phyloP scores from a whole-genome alignment of 92 coral and sea anemone genomes.

The Heteractis magnifica region DNA sequence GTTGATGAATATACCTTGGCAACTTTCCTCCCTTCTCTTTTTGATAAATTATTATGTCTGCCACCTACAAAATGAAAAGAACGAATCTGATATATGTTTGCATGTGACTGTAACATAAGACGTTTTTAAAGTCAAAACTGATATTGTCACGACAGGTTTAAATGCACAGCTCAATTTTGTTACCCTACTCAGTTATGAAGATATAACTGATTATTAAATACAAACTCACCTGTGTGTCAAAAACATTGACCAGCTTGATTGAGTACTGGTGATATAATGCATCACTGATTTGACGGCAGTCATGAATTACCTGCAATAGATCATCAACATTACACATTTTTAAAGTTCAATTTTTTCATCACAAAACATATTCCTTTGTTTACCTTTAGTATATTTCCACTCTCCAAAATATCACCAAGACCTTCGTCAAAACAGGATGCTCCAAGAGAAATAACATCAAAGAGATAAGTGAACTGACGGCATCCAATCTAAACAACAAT shows the following conservation, averaged over 20 bases:
- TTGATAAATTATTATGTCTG: conserved; percentile 86
- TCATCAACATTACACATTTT: not conserved
- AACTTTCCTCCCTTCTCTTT: conserved; percentile 77
- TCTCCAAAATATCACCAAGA: conserved; percentile 78
- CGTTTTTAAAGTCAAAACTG: no score
- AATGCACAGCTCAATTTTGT: no score
- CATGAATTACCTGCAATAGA: conserved; percentile 73
- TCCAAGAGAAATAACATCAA: conserved; percentile 86
- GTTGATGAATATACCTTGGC: conserved; percentile 61
- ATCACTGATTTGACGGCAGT: conserved; percentile 94
- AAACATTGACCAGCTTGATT: conserved; percentile 72
- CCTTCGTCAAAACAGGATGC: conserved; percentile 87
- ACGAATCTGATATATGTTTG: no score
- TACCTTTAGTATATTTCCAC: conserved; percentile 89
- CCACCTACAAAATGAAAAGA: conserved; percentile 59
- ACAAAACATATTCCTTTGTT: not conserved
- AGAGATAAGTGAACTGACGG: conserved; percentile 82
- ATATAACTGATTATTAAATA: no score
- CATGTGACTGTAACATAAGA: no score
- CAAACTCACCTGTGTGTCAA: conserved; percentile 83
- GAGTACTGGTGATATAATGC: conserved; percentile 82
- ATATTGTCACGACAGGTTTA: no score
- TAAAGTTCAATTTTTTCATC: not conserved
- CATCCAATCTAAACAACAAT: conserved; percentile 74
- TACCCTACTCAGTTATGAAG: no score